Evolutionary conservation across 2,797 vertebrate species (phyloP).

Genomic region (Poecilia velifera): DNA sequence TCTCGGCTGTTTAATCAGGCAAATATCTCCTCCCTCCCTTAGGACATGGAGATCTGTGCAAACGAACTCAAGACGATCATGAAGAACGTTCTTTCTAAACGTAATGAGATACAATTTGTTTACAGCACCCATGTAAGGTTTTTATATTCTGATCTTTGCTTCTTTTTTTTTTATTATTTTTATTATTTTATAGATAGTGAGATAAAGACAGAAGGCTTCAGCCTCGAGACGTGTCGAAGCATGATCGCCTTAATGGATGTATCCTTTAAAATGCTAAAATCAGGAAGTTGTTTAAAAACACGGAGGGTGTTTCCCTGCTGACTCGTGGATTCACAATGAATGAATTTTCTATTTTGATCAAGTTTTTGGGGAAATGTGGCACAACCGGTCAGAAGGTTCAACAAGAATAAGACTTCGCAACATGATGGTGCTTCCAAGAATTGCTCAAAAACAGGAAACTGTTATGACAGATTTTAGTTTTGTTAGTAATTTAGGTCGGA

Average conservation of each 20-base stretch:
- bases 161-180: constrained; percentile 12
- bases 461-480: background rate
- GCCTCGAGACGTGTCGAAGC: constrained; percentile 95
- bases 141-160: background rate
- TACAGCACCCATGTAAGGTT: background rate
- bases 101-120: constrained; percentile 62
- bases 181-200: constrained; percentile 82
- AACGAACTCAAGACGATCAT: constrained; percentile 91
- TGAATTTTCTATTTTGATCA: background rate
- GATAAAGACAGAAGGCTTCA: constrained; percentile 90
- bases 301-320: background rate
- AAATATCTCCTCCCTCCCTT: constrained; percentile 9
- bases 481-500: background rate
- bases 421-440: background rate
- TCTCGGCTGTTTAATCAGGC: background rate
- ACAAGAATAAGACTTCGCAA: background rate
- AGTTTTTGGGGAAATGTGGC: background rate
- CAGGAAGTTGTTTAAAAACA: background rate
- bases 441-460: background rate
- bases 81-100: constrained; percentile 88
- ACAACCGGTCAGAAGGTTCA: background rate
- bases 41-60: constrained; percentile 98
- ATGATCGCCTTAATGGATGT: constrained; percentile 99
- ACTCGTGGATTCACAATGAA: background rate
- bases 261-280: constrained; percentile 82